Conservation (phyloP, 2,113 vertebrate genomes). For the Rostratula benghalensis region DNA sequence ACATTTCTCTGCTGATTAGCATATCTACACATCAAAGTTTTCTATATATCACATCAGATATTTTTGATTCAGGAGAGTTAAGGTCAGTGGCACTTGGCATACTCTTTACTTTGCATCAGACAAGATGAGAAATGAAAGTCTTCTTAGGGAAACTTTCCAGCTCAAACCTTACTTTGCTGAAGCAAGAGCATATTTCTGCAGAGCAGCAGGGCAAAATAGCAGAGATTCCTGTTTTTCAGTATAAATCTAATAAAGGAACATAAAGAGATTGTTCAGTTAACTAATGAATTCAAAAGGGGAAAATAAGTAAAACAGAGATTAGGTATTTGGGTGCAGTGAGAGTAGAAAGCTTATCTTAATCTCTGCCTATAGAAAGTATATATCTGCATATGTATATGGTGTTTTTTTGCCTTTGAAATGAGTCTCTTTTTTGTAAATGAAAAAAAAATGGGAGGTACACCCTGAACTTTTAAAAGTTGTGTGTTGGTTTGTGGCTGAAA, state of each 20-base stretch:
- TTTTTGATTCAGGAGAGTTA: constrained; percentile 74
- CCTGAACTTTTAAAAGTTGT: neutral
- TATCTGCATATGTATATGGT: neutral
- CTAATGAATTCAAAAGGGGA: neutral
- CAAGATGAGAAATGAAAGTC: constrained; percentile 60
- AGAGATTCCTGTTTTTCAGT: neutral
- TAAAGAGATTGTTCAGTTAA: neutral
- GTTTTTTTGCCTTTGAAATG: neutral
- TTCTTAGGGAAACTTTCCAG: constrained; percentile 48
- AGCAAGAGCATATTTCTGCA: constrained; percentile 13
- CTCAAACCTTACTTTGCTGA: constrained; percentile 17
- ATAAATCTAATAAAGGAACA: neutral
- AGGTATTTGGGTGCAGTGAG: neutral
- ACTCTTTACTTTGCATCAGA: constrained; percentile 67
- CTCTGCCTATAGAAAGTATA: neutral
- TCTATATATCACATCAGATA: constrained; percentile 74
- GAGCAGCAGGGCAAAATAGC: neutral
- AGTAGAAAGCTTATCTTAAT: neutral
- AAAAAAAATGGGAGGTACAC: neutral
- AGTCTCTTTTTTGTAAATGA: neutral
- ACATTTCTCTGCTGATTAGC: constrained; percentile 95
- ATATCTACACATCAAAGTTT: constrained; percentile 88
- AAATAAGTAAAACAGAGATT: neutral
- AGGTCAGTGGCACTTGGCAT: constrained; percentile 76
- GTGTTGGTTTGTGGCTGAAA: neutral